Percentiles rank a stretch among this genome's conserved stretches.
phyloP scores from a whole-genome alignment of 2,113 vertebrate genomes.

The Poecile atricapillus region DNA sequence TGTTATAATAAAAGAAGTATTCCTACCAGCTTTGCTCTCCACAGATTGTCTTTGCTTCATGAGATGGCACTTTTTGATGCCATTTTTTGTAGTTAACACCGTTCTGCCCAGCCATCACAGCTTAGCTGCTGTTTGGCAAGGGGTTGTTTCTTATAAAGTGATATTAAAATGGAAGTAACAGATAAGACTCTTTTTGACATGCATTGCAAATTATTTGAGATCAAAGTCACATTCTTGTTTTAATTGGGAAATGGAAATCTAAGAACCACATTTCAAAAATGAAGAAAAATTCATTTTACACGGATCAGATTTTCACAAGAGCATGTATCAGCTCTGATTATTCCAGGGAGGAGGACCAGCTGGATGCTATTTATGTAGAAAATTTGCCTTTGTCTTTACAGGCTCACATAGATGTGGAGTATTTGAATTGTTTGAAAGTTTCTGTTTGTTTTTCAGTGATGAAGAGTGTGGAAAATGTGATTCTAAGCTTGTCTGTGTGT shows the following conservation, averaged over 20 bases:
- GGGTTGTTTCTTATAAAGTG: not conserved
- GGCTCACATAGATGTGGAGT: not conserved
- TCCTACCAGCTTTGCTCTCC: not conserved
- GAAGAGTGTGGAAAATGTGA: not conserved
- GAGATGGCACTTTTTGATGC: conserved; percentile 15
- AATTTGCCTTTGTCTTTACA: conserved; percentile 4
- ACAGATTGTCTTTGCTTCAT: not conserved
- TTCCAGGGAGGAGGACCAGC: not conserved
- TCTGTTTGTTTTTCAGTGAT: not conserved
- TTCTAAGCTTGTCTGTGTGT: not conserved
- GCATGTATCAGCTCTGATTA: not conserved
- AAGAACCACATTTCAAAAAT: not conserved
- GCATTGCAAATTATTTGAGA: conserved; percentile 3
- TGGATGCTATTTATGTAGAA: not conserved
- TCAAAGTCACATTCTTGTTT: conserved; percentile 2
- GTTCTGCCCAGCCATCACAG: not conserved
- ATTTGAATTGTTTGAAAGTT: conserved; percentile 4
- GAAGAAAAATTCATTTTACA: not conserved
- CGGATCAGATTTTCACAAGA: not conserved
- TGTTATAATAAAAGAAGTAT: not conserved
- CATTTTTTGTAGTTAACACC: not conserved
- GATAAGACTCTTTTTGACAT: not conserved
- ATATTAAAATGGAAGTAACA: not conserved
- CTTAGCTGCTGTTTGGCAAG: not conserved
- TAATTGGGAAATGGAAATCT: not conserved